Base-by-base conservation (phyloP, 2,888 invertebrate species). In the Nasonovia ribisnigri region DNA sequence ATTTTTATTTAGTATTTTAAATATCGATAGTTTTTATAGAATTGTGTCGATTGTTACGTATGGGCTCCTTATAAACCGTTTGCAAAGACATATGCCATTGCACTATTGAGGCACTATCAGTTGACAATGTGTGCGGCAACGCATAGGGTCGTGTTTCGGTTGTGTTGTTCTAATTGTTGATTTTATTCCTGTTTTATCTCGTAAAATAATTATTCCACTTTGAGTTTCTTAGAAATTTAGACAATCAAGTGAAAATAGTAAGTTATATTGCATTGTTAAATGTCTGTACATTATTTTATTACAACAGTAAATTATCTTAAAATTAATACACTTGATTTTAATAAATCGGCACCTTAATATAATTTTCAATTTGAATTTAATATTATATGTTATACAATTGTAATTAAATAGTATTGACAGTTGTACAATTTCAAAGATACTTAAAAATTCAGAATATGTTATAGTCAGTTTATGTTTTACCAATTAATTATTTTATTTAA, bases 1-100 rank as follows among this genome's bases (percentile, higher is more conserved):
- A 36, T 60, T 26, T 26, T 13, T 24, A 36, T 54, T 26, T 16
- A 36, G 11, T 57, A 46, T 60, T 36, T 60, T 24, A 60, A 48
- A 60, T 77, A 88, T 92, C 88, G 92, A 92, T 92, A 42, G 51
- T 54, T 88, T 13, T 29, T 42, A 67, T 87, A 42, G 67, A 86
- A 92, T 88, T 24, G 77, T 92, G 10, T 88, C 92, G 92, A 88
- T 88, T 77, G 88, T 92, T 42, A 88, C 42, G 8, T 36, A 29
- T 60, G 13, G n/a, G 10, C 24, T 92, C 88, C 54, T 92, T 92
- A 88, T 88, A 92, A 92, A 51, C 77, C n/a, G 88, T 77, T 77
- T 92, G 42, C 54, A 77, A 43, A 77, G 51, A 88, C 20, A 77
- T 77, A 36, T 36, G 36, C 20, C 77, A 77, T 36, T 77, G 36